Conservation (phyloP, 2,888 invertebrate species). For the Muscina levida region DNA sequence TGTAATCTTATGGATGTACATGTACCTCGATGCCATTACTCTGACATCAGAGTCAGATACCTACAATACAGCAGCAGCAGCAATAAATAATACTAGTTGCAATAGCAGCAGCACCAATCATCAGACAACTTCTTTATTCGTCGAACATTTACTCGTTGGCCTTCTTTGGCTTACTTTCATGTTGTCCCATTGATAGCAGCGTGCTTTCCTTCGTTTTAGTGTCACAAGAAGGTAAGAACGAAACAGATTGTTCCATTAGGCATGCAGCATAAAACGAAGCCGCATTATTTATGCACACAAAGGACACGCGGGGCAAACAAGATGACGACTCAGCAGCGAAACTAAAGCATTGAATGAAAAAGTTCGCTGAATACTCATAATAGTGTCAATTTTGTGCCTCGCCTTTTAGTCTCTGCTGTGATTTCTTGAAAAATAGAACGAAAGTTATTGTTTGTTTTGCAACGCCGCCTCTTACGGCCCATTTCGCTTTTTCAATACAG, state of each 20-base stretch:
- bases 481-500: too few relatives aligned
- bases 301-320: background rate
- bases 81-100: background rate
- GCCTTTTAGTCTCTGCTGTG: background rate
- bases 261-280: background rate
- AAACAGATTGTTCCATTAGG: background rate
- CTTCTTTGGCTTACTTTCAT: background rate
- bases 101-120: background rate
- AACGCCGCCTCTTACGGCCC: background rate
- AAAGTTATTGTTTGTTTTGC: conserved; percentile 7
- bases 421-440: background rate
- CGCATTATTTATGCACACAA: conserved; percentile 8
- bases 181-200: background rate
- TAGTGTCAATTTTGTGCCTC: conserved; percentile 5
- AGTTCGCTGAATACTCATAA: conserved; percentile 12
- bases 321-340: background rate
- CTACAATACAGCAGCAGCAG: background rate
- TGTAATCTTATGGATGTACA: conserved; percentile 8
- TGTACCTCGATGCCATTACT: conserved; percentile 12
- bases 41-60: background rate
- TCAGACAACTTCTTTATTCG: conserved; percentile 10
- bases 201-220: background rate
- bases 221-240: conserved; percentile 16
- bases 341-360: conserved; percentile 8
- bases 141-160: background rate